Evolutionary conservation across 1,140 invertebrate species (phyloP), one percentile per base, ranked within the genome.

Genomic region (Nomia melanderi): DNA sequence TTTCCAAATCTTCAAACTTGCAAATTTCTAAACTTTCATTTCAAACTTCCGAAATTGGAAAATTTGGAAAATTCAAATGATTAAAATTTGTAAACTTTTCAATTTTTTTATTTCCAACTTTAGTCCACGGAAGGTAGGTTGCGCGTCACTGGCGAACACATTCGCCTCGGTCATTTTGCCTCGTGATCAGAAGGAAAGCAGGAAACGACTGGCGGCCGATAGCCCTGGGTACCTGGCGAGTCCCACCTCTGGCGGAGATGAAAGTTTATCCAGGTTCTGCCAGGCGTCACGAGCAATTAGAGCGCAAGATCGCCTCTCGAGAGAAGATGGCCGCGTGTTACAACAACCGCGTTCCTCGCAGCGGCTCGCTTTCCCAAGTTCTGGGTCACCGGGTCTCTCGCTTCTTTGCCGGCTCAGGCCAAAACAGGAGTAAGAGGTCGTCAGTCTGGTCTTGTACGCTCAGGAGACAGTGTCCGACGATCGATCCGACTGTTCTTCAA

Each of bases 311-410:
- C 82, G 82, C n/a, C n/a, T 81, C 83, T 47, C 79, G 73, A 79
- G 67, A 50, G 75, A 31, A 78, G 78, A 80, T 65, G 73, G 73
- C 77, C 65, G 81, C 79, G 69, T 64, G 27, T 60, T 77, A 66
- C 63, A 73, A 17, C 62, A 65, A 29, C 62, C 53, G 81, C 85
- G 83, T 84, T 83, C 77, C 50, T 77, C 73, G 56, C 39, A 71
- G 59, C 73, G n/a, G 33, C 36, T 70, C 67, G 87, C 89, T 91
- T 91, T 91, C 90, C 78, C 87, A 83, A 88, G 88, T 91, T 91
- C 88, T 90, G 87, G 90, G 88, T 91, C 89, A 90, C 78, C 85
- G 79, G 79, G 80, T 89, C 84, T 83, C 64, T n/a, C n/a, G n/a
- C n/a, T 75, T 64, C 77, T 86, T 86, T 83, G 44, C 7, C 47